Percentiles rank a stretch among this genome's conserved stretches.
Evolutionary conservation across 2,888 invertebrate species (phyloP).

Genomic region (Laothoe populi): DNA sequence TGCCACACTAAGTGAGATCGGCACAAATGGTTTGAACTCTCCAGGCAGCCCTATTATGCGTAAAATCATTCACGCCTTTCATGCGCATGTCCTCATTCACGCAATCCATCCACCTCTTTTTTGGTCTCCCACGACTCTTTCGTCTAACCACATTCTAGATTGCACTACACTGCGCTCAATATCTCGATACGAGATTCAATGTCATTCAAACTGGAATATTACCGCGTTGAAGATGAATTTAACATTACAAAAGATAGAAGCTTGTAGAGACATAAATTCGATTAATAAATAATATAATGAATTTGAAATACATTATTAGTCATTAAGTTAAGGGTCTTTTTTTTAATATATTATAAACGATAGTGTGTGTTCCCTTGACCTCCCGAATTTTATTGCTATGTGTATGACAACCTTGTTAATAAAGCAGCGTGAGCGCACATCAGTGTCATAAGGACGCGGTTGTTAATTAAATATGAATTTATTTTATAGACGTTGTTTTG

Average conservation of each 20-base stretch:
- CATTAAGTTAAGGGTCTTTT: neutral
- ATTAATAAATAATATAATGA: neutral
- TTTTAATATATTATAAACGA: neutral
- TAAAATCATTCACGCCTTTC: no score
- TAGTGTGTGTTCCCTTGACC: neutral
- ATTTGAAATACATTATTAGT: neutral
- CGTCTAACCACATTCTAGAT: no score
- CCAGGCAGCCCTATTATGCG: no score
- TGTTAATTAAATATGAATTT: conserved; percentile 27
- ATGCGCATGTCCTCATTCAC: no score
- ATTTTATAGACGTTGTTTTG: conserved; percentile 5
- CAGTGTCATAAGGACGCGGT: conserved; percentile 15
- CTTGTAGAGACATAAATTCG: neutral
- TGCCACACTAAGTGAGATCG: no score
- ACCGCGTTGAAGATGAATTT: no score
- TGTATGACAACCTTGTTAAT: conserved; percentile 20
- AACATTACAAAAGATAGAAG: neutral
- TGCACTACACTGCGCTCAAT: no score
- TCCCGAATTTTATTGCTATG: conserved; percentile 19
- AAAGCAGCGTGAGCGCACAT: conserved; percentile 20
- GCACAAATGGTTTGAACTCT: no score
- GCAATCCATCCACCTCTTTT: no score
- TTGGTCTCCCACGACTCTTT: no score
- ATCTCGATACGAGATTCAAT: no score
- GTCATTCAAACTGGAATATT: no score